phyloP scores from a whole-genome alignment of 2,797 vertebrate species.

The Setipinna tenuifilis region DNA sequence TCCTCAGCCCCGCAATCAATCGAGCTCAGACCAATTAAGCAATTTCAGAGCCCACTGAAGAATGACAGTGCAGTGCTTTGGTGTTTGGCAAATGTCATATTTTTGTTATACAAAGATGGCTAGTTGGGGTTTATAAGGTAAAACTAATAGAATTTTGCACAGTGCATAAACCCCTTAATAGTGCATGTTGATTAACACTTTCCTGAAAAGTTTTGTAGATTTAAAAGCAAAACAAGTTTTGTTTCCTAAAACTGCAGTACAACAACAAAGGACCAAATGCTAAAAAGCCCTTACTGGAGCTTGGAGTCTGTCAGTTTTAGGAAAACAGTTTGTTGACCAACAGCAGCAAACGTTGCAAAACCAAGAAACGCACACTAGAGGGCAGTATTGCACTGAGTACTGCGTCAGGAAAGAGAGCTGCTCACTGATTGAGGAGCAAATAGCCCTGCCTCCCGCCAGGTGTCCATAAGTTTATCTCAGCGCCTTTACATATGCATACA shows the following conservation, averaged over 20 bases:
- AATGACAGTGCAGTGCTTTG: slow-evolving; percentile 66
- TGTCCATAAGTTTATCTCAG: neutral
- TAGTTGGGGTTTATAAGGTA: too few relatives aligned
- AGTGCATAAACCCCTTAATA: too few relatives aligned
- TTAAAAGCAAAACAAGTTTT: too few relatives aligned
- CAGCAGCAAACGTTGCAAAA: neutral
- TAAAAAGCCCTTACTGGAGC: neutral
- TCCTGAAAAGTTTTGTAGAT: too few relatives aligned
- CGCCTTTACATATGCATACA: neutral
- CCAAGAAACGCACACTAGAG: neutral
- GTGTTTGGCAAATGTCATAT: slow-evolving; percentile 74
- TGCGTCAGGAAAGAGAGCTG: neutral
- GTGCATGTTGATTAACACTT: too few relatives aligned
- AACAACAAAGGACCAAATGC: neutral
- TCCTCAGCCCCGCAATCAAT: slow-evolving; percentile 62
- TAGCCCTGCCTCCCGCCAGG: neutral
- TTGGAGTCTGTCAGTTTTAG: neutral
- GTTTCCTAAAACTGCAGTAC: neutral
- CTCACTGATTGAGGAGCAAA: neutral
- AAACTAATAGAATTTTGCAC: too few relatives aligned
- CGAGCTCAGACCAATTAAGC: slow-evolving; percentile 76
- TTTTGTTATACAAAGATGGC: slow-evolving; percentile 36
- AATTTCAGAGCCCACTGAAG: slow-evolving; percentile 76
- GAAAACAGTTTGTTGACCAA: neutral
- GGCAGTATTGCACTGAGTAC: slow-evolving; percentile 13